Evolutionary conservation across 2,888 invertebrate species (phyloP).

Genomic region (Nesidiocoris tenuis): DNA sequence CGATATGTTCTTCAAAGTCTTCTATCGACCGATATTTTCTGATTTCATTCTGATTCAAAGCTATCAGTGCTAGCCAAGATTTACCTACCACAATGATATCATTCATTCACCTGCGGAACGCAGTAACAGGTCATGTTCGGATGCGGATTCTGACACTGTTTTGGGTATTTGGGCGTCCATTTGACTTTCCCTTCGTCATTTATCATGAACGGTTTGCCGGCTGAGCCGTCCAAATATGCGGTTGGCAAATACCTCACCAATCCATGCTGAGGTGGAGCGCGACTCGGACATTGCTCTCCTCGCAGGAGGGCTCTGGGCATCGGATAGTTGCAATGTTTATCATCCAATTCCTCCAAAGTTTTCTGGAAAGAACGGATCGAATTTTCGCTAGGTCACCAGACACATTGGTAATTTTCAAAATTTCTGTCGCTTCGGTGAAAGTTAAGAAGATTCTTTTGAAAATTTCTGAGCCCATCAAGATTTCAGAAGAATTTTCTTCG

Average conservation of each 20-base stretch:
- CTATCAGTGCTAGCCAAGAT: too few species aligned
- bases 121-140: constrained; percentile 34
- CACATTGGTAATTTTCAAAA: too few species aligned
- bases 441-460: too few species aligned
- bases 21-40: too few species aligned
- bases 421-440: too few species aligned
- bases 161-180: constrained; percentile 37
- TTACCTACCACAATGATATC: too few species aligned
- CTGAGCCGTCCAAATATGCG: constrained; percentile 3
- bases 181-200: constrained; percentile 6
- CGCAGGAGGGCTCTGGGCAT: constrained; percentile 21
- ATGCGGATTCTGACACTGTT: constrained; percentile 14
- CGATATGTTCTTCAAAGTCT: too few species aligned
- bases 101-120: constrained; percentile 30
- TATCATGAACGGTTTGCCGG: constrained; percentile 9
- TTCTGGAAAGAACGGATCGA: too few species aligned
- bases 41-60: too few species aligned
- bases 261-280: neutral
- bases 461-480: too few species aligned
- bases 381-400: too few species aligned
- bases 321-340: constrained; percentile 2
- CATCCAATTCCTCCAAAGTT: constrained; percentile 2
- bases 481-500: too few species aligned
- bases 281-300: constrained; percentile 10
- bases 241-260: constrained; percentile 21